Percentiles rank a stretch among this genome's conserved stretches.
Conservation (phyloP, 2,113 vertebrate genomes). For the Notothenia rossii region DNA sequence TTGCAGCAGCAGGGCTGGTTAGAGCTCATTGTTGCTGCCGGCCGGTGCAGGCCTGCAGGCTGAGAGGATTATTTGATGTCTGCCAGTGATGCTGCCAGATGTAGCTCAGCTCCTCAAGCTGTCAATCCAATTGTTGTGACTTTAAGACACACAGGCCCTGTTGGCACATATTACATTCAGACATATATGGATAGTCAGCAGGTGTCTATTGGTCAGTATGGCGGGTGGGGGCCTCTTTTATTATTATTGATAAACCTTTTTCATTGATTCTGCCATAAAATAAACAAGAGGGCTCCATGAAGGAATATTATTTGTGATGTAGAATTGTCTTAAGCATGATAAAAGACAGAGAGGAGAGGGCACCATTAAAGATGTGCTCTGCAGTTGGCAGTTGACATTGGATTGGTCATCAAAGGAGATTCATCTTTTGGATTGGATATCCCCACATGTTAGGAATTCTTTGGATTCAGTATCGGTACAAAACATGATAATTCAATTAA, state of each 20-base stretch:
- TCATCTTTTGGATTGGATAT: neutral
- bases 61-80: slow-evolving; percentile 60
- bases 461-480: neutral
- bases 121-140: slow-evolving; percentile 31
- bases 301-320: neutral
- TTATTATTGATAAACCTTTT: slow-evolving; percentile 10
- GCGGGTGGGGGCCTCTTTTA: neutral
- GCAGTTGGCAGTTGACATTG: neutral
- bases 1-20: slow-evolving; percentile 19
- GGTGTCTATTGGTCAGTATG: slow-evolving; percentile 27
- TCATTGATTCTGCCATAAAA: neutral
- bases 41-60: slow-evolving; percentile 69
- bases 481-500: neutral
- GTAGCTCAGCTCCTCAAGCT: slow-evolving; percentile 38
- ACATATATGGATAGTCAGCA: slow-evolving; percentile 25
- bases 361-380: neutral
- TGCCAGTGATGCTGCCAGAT: slow-evolving; percentile 63
- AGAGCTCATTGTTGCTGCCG: slow-evolving; percentile 53
- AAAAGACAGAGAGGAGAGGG: neutral
- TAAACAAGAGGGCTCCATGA: neutral
- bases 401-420: neutral
- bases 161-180: neutral
- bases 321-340: too few relatives aligned
- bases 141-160: slow-evolving; percentile 26
- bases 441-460: neutral